These are phyloP conservation scores for Callaeas wilsoni DNA, from an alignment of 2,113 vertebrate genomes.

Conservation along the genomic window DNA sequence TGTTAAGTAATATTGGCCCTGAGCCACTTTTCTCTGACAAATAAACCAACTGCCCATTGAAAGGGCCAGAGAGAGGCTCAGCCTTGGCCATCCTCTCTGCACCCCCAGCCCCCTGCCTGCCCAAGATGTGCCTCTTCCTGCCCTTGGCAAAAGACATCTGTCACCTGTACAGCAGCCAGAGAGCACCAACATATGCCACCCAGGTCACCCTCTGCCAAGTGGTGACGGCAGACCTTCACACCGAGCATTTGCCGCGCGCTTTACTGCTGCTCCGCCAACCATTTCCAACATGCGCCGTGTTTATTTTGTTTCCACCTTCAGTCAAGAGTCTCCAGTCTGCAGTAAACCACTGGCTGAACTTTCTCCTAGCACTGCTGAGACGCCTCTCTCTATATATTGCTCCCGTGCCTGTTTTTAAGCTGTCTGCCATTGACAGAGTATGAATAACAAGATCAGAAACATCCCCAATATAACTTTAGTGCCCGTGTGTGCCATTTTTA, in stretches of 20 bases:
- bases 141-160: slow-evolving; percentile 45
- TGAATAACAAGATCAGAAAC: slow-evolving; percentile 59
- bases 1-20: not conserved
- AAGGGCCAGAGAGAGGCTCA: not conserved
- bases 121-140: not conserved
- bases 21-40: not conserved
- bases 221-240: not conserved
- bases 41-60: not conserved
- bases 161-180: slow-evolving; percentile 1
- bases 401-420: slow-evolving; percentile 47
- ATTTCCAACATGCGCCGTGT: not conserved
- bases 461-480: slow-evolving; percentile 43
- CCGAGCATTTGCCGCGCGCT: not conserved
- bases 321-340: not conserved
- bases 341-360: slow-evolving; percentile 50
- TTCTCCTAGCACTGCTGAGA: not conserved
- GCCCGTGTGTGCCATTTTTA: slow-evolving; percentile 34
- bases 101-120: not conserved
- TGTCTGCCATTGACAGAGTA: slow-evolving; percentile 41
- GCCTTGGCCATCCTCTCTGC: not conserved
- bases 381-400: not conserved
- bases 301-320: slow-evolving; percentile 8
- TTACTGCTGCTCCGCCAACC: not conserved
- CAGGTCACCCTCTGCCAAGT: not conserved
- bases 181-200: not conserved